These are phyloP conservation scores for Eubasilissa regina DNA, from an alignment of 1,140 invertebrate species.

Conservation along the genomic window DNA sequence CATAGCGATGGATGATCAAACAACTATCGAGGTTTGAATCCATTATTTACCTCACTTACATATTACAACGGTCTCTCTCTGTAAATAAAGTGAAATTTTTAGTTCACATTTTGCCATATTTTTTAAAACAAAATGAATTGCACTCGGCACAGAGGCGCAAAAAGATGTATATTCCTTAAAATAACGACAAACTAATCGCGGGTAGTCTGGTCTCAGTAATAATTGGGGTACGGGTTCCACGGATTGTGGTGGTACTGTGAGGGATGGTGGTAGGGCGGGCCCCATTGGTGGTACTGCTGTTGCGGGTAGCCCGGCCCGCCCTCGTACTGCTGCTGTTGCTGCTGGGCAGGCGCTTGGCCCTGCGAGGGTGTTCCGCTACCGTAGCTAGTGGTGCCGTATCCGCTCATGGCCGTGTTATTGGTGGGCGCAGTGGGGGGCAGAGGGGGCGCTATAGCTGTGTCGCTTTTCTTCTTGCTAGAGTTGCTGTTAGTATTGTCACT, in stretches of 20 bases:
- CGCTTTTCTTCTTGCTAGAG: conserved; percentile 52
- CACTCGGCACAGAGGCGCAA: too few relatives aligned
- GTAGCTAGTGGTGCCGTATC: conserved; percentile 33
- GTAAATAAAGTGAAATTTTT: too few relatives aligned
- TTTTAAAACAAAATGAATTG: too few relatives aligned
- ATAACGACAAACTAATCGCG: background rate
- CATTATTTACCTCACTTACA: too few relatives aligned
- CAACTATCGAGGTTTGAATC: too few relatives aligned
- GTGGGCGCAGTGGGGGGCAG: conserved; percentile 32
- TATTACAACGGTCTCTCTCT: too few relatives aligned
- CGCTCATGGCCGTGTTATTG: conserved; percentile 1
- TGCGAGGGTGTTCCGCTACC: conserved; percentile 12
- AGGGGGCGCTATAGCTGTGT: conserved; percentile 43
- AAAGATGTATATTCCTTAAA: background rate
- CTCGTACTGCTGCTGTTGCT: conserved; percentile 52
- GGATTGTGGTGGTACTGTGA: conserved; percentile 56
- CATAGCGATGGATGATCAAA: too few relatives aligned
- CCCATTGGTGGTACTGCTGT: conserved; percentile 57
- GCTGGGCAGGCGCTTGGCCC: conserved; percentile 44
- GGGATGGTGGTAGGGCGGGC: conserved; percentile 50
- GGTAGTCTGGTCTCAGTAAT: conserved; percentile 42
- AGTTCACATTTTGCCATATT: too few relatives aligned
- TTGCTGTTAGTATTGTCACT: conserved; percentile 43
- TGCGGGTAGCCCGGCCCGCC: conserved; percentile 50
- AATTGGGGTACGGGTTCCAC: conserved; percentile 56